phyloP scores from a whole-genome alignment of 2,888 invertebrate genomes.

The Limenitis camilla region DNA sequence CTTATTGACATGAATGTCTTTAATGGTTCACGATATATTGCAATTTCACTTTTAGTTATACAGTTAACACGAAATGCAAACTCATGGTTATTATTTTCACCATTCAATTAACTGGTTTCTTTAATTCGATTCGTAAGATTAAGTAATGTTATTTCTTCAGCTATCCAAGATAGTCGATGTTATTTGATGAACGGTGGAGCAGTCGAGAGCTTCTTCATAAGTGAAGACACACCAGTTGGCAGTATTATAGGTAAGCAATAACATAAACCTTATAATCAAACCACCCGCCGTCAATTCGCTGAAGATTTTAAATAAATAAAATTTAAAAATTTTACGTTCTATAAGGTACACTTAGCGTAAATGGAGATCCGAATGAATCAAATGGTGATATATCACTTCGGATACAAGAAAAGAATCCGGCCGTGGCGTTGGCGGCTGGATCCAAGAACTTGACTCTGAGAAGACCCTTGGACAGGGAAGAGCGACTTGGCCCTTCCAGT shows the following conservation, averaged over 20 bases:
- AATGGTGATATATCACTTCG: constrained; percentile 88
- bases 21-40: neutral
- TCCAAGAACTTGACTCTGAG: constrained; percentile 87
- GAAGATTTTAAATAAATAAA: too few relatives aligned
- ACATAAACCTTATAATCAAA: constrained; percentile 11
- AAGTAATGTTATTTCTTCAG: constrained; percentile 50
- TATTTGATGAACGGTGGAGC: constrained; percentile 93
- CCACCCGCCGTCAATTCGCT: too few relatives aligned
- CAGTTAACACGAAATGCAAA: neutral
- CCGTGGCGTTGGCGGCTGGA: constrained; percentile 81
- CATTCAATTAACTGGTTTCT: neutral
- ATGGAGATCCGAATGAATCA: constrained; percentile 83
- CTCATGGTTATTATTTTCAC: neutral
- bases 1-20: constrained; percentile 7
- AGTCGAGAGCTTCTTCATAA: constrained; percentile 92
- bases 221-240: constrained; percentile 88
- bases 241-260: constrained; percentile 78
- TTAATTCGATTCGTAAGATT: neutral
- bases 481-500: constrained; percentile 85
- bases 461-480: constrained; percentile 88
- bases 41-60: neutral
- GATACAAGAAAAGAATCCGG: constrained; percentile 86
- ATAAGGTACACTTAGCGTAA: constrained; percentile 83
- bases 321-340: too few relatives aligned
- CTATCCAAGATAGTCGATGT: constrained; percentile 88